Evolutionary conservation across 2,113 vertebrate genomes (phyloP).

Genomic region (Jacana jacana): DNA sequence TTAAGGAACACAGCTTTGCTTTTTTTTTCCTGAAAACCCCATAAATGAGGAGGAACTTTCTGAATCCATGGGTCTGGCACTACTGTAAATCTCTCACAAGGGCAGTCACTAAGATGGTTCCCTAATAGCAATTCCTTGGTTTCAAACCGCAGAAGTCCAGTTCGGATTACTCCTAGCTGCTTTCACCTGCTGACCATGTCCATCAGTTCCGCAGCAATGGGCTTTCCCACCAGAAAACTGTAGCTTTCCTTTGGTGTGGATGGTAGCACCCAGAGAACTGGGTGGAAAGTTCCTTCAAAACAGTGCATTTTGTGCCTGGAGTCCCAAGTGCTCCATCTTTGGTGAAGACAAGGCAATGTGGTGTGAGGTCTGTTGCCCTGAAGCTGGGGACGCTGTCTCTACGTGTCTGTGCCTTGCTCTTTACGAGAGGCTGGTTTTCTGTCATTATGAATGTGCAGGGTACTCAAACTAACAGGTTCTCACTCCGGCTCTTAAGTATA

Average conservation of each 20-base stretch:
- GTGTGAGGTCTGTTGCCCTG: rapidly evolving
- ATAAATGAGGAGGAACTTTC: not conserved
- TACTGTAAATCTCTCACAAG: not conserved
- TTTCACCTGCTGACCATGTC: not conserved
- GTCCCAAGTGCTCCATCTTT: not conserved
- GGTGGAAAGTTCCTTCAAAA: not conserved
- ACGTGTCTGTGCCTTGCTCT: not conserved
- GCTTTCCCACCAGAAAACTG: not conserved
- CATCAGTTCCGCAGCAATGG: not conserved
- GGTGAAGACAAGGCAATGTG: not conserved
- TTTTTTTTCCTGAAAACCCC: not conserved
- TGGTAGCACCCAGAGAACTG: not conserved
- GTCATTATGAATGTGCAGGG: too few species aligned
- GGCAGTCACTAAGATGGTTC: not conserved
- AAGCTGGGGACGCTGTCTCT: not conserved
- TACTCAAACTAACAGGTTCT: not conserved
- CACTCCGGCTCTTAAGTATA: not conserved
- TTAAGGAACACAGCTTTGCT: not conserved
- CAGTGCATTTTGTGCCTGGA: not conserved
- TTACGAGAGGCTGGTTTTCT: not conserved
- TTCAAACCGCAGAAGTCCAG: not conserved
- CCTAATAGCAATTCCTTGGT: not conserved
- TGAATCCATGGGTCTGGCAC: not conserved
- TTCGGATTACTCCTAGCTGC: not conserved
- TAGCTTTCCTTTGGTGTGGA: not conserved